Percentiles rank a stretch among this genome's conserved stretches.
Conservation (phyloP, 1,140 invertebrate species). For the Drosophila sulfurigaster region DNA sequence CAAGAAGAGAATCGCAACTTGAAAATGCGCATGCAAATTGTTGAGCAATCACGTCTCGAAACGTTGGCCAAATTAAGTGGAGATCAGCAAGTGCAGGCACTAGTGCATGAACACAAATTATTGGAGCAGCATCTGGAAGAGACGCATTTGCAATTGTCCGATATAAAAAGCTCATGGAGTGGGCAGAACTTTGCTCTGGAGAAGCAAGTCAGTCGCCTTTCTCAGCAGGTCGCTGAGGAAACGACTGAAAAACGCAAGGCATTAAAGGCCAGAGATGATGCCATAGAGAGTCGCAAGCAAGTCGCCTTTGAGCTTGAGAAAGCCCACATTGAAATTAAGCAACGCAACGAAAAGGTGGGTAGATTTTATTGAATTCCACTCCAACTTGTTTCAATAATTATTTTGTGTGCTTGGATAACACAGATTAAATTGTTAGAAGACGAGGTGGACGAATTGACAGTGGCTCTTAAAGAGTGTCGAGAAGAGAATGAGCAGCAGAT, state of each 20-base stretch:
- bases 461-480: constrained; percentile 87
- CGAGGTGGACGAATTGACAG: constrained; percentile 88
- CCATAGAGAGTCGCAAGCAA: constrained; percentile 88
- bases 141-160: constrained; percentile 92
- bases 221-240: constrained; percentile 92
- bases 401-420: background rate
- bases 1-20: constrained; percentile 88
- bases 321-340: constrained; percentile 88
- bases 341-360: constrained; percentile 89
- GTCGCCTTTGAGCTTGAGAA: constrained; percentile 90
- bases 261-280: constrained; percentile 88
- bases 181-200: constrained; percentile 94
- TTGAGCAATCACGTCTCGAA: constrained; percentile 86
- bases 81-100: constrained; percentile 87
- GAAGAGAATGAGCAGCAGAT: constrained; percentile 88
- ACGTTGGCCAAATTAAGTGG: constrained; percentile 84
- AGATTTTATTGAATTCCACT: background rate
- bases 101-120: constrained; percentile 87
- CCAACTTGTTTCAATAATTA: background rate
- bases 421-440: constrained; percentile 87
- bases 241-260: constrained; percentile 91
- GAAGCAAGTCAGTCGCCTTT: constrained; percentile 91
- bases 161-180: constrained; percentile 96
- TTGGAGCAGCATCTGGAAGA: constrained; percentile 92
- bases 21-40: constrained; percentile 87